Percentiles rank a stretch among this genome's conserved stretches.
Evolutionary conservation across 2,797 vertebrate species (phyloP).

Genomic region (Selene dorsalis): DNA sequence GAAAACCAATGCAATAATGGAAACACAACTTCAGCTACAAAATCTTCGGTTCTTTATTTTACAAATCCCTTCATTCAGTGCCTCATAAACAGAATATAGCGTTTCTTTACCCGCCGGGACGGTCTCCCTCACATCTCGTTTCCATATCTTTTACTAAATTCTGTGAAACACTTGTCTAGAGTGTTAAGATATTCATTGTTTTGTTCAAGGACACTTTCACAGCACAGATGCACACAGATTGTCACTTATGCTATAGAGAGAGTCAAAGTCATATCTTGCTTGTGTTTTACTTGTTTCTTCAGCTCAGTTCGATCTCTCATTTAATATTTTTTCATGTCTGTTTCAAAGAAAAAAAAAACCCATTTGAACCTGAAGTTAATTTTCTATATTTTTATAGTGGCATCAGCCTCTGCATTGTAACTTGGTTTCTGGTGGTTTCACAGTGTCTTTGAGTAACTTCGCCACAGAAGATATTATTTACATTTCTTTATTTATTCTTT

Average conservation of each 20-base stretch:
- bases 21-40: neutral
- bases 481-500: no score
- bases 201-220: conserved; percentile 1
- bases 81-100: neutral
- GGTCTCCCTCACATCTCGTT: neutral
- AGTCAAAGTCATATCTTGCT: neutral
- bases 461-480: no score
- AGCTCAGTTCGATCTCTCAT: neutral
- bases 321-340: neutral
- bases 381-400: no score
- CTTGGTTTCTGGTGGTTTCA: no score
- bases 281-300: neutral
- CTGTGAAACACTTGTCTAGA: neutral
- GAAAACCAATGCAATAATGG: neutral
- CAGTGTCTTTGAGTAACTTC: no score
- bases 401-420: no score
- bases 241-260: neutral
- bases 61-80: neutral
- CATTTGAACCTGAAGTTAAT: no score
- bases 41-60: neutral
- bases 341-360: no score
- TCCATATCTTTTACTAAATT: neutral
- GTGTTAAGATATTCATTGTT: conserved; percentile 3
- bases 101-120: neutral
- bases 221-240: neutral